Conservation (phyloP, 2,888 invertebrate species). For the Gerris lacustris region DNA sequence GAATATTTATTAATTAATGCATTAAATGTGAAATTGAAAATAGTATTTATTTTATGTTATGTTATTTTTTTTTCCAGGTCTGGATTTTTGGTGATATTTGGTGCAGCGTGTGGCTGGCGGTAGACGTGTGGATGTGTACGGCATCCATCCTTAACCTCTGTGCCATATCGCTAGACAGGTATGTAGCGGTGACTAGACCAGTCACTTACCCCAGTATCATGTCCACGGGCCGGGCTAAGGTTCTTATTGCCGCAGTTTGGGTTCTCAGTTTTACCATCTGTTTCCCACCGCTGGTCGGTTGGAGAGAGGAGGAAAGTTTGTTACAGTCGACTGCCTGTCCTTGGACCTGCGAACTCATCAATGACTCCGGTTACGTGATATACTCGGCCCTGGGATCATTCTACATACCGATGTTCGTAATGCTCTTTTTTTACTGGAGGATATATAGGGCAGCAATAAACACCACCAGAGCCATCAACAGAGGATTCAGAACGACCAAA, state of each 20-base stretch:
- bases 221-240: slow-evolving; percentile 71
- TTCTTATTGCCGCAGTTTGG: slow-evolving; percentile 86
- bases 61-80: slow-evolving; percentile 52
- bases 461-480: slow-evolving; percentile 84
- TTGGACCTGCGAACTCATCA: slow-evolving; percentile 49
- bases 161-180: slow-evolving; percentile 87
- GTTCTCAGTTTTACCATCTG: slow-evolving; percentile 90
- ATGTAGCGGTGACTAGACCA: slow-evolving; percentile 92
- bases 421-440: slow-evolving; percentile 95
- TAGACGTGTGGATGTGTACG: slow-evolving; percentile 98
- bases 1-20: too few relatives aligned
- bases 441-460: slow-evolving; percentile 89
- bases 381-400: slow-evolving; percentile 96
- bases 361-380: slow-evolving; percentile 89
- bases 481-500: slow-evolving; percentile 78
- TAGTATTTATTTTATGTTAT: too few relatives aligned
- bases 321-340: slow-evolving; percentile 27
- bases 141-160: slow-evolving; percentile 92
- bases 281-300: slow-evolving; percentile 88
- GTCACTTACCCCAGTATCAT: slow-evolving; percentile 86
- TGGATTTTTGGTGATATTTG: slow-evolving; percentile 95
- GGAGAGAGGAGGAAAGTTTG: slow-evolving; percentile 59
- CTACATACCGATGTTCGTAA: slow-evolving; percentile 94
- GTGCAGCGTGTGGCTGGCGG: slow-evolving; percentile 93
- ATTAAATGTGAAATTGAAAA: too few relatives aligned